Evolutionary conservation across 2,797 vertebrate species (phyloP).

Genomic region (Chelidonichthys spinosus): DNA sequence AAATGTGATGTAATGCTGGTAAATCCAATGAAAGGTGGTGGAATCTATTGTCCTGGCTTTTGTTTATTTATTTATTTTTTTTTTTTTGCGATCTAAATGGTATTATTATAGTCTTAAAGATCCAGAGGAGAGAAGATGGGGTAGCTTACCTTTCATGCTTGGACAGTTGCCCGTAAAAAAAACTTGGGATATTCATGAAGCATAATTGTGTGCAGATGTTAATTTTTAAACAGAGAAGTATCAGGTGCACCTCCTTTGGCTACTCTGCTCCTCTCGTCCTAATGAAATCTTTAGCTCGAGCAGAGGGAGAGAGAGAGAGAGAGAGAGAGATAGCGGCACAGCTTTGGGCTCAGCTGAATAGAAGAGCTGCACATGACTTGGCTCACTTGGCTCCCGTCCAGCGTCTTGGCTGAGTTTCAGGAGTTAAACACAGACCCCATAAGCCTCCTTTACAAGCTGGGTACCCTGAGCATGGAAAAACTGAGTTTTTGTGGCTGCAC

Average conservation of each 20-base stretch:
- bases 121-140: slow-evolving; percentile 49
- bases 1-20: slow-evolving; percentile 40
- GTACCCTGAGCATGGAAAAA: slow-evolving; percentile 83
- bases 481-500: slow-evolving; percentile 67
- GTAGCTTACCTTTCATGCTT: slow-evolving; percentile 72
- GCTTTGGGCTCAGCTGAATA: slow-evolving; percentile 81
- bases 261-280: slow-evolving; percentile 73
- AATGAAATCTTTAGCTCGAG: slow-evolving; percentile 83
- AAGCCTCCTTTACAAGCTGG: slow-evolving; percentile 82
- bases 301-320: slow-evolving; percentile 49
- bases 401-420: slow-evolving; percentile 83
- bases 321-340: slow-evolving; percentile 71
- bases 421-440: slow-evolving; percentile 86
- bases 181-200: slow-evolving; percentile 84
- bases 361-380: slow-evolving; percentile 79
- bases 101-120: slow-evolving; percentile 55
- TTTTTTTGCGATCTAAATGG: slow-evolving; percentile 33
- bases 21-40: slow-evolving; percentile 53
- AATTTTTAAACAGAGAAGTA: slow-evolving; percentile 86
- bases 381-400: slow-evolving; percentile 78
- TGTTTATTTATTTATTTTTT: neutral
- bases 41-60: slow-evolving; percentile 46
- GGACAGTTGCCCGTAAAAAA: slow-evolving; percentile 68
- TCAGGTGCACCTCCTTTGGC: slow-evolving; percentile 83
- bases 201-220: slow-evolving; percentile 83